phyloP scores from a whole-genome alignment of 2,888 invertebrate genomes.

The Pyrrhosoma nymphula region DNA sequence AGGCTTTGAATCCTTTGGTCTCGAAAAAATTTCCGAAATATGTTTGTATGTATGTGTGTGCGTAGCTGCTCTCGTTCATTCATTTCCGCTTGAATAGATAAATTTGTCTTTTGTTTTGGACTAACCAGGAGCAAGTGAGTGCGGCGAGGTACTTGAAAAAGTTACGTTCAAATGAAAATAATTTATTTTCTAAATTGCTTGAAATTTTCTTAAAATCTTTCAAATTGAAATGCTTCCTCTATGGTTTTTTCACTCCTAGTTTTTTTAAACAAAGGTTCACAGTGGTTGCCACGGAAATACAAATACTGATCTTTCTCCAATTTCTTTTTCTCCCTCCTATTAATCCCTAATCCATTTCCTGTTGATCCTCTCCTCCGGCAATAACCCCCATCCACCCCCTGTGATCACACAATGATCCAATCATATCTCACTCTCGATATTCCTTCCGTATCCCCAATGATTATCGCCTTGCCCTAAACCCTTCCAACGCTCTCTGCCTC shows the following conservation, averaged over 20 bases:
- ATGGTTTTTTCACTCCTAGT: not conserved
- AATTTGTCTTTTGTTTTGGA: not conserved
- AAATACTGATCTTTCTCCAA: conserved; percentile 26
- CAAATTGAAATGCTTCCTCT: not conserved
- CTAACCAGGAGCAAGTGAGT: not conserved
- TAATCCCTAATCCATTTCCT: conserved; percentile 43
- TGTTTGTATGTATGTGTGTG: too few relatives aligned
- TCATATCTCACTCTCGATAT: not conserved
- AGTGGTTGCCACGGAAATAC: not conserved
- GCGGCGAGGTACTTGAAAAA: not conserved
- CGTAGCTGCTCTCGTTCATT: not conserved
- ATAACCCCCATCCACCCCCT: not conserved
- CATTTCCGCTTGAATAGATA: not conserved
- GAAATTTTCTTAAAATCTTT: not conserved
- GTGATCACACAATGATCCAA: conserved; percentile 11
- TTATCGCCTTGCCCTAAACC: not conserved
- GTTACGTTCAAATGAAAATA: not conserved
- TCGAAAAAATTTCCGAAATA: not conserved
- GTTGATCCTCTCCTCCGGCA: not conserved
- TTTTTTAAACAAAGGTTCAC: not conserved
- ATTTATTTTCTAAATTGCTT: not conserved
- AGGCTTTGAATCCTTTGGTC: not conserved
- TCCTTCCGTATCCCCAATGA: conserved; percentile 5
- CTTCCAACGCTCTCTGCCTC: conserved; percentile 23
- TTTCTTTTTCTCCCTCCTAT: conserved; percentile 58